Evolutionary conservation across 2,888 invertebrate species (phyloP), one percentile per base, ranked within the genome.

Genomic region (Eilema depressum): DNA sequence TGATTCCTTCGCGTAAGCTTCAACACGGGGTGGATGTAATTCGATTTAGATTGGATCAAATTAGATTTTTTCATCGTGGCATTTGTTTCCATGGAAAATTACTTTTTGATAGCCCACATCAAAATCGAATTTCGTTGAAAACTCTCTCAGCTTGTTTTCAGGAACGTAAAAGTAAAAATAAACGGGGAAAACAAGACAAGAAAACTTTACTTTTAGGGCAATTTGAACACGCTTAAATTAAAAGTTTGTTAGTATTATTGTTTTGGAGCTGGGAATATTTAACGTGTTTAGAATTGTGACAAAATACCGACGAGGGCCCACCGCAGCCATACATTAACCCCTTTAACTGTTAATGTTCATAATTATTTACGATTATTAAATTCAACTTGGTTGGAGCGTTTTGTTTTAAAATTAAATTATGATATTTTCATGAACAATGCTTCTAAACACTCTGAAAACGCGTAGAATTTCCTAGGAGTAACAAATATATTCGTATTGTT

Each of bases 21-120:
- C 68, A 85, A 88, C 85, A 83, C 82, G 85, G 86, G 91, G 88
- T 89, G 87, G 86, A 85, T 86, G 92, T 94, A 94, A 94, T 94
- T 93, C 91, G 92, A 92, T 91, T 94, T 92, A 92, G 93, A 95
- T 95, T 93, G 92, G 91, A 91, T 90, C 89, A 87, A 91, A 93
- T 94, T 93, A 93, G 89, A 90, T 90, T 90, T 90, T 92, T 93
- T 91, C 91, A 88, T 88, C 82, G 84, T 86, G 85, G 86, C 88
- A 86, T 91, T 93, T 93, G 92, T 93, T 93, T 93, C 91, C 85
- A 84, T 80, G 82, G 88, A 83, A 93, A 93, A 95, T 90, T 86
- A 91, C 91, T 90, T 92, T 94, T 93, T 94, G 93, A 95, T 94
- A 88, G 88, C 82, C 87, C 88, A 83, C 88, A 94, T 94, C 91